These are phyloP conservation scores for Sebastes elongatus DNA, from an alignment of 2,797 vertebrate species.

Conservation along the genomic window DNA sequence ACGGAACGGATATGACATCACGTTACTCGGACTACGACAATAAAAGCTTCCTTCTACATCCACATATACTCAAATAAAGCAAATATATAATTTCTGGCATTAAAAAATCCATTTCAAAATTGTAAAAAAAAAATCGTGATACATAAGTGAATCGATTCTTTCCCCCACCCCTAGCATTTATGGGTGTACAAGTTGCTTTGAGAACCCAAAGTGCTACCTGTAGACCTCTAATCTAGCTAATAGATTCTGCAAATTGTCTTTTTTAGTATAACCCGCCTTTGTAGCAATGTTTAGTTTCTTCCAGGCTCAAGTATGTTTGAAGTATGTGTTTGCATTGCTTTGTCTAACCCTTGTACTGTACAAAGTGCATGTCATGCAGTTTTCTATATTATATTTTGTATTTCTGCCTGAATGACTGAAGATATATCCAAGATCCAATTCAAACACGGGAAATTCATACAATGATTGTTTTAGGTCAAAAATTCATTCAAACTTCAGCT, in stretches of 20 bases:
- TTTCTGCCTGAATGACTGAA: neutral
- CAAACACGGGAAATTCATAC: neutral
- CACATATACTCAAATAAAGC: too few species aligned
- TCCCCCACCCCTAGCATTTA: neutral
- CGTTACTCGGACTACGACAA: too few species aligned
- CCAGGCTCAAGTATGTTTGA: neutral
- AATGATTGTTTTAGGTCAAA: neutral
- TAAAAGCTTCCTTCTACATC: too few species aligned
- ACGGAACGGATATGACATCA: too few species aligned
- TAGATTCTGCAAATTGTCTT: neutral
- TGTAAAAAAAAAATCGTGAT: too few species aligned
- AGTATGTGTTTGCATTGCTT: neutral
- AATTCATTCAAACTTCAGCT: neutral
- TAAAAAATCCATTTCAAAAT: rapidly evolving
- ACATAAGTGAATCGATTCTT: too few species aligned
- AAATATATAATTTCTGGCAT: too few species aligned
- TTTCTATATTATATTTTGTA: neutral
- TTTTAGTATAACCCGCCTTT: neutral
- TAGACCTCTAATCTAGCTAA: neutral
- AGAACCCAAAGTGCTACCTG: neutral
- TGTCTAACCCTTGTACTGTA: neutral
- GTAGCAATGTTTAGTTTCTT: neutral
- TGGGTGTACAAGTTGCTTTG: neutral
- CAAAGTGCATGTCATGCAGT: neutral
- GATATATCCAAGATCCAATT: neutral